Base-by-base conservation (phyloP, 2,113 vertebrate species). In the Otus sunia region DNA sequence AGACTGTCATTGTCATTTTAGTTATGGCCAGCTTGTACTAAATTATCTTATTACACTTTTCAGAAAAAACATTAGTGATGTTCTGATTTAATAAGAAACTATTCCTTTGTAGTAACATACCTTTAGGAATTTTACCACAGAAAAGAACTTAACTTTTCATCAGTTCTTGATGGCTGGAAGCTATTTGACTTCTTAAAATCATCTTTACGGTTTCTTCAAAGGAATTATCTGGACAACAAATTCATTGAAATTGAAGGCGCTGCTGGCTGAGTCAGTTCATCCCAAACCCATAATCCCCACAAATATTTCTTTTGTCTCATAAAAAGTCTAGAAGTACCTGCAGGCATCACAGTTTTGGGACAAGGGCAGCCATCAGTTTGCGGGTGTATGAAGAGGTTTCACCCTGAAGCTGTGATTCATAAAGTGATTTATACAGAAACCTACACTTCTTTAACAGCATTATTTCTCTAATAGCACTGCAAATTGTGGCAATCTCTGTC, bases 401-500 rank as follows among this genome's bases (percentile, higher is more conserved):
- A 47, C 52, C 18, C 4, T 5, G 52, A 87, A 56, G 20, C 34
- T 82, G 37, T 27, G 8, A 32, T 43, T 62, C 47, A 39, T 32
- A 6, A 84, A 53, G 11, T 13, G 4, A 16, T 58, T 68, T 34
- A 2, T 5, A 12, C 4, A 23, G 55, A 80, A 58, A 12, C 12
- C 3, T 1, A 29, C 15, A 13, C 17, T 43, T 13, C 18, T 47
- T 12, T 27, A 82, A 4, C 41, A 27, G 2, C 15, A 3, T 34
- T 37, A 1, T 12, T 64, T 13, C 32, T n/a, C 29, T 11, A 12
- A 26, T 2, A 71, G 26, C 9, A 1, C 39, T 12, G 56, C 25
- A 30, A 9, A 12, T 19, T 73, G 73, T 56, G 72, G 17, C 80
- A 85, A 82, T 14, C 94, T 78, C 96, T 96, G 96, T 96, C 94